Base-by-base conservation (phyloP, 2,888 invertebrate genomes). In the Megastigmus dorsalis region DNA sequence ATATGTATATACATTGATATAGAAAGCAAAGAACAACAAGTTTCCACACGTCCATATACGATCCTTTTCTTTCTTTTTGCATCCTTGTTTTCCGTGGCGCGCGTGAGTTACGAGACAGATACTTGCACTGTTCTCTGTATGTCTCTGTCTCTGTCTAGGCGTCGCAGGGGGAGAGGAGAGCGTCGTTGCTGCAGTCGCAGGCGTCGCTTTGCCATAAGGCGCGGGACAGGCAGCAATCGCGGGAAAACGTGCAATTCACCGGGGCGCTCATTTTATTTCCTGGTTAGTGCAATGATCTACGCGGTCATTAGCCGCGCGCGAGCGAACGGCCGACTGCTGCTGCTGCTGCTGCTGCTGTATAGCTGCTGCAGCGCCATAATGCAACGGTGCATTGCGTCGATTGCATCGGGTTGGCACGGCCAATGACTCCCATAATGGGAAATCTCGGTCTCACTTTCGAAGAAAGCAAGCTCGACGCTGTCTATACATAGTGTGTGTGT, bases 231-330 rank as follows among this genome's bases (percentile, higher is more conserved):
- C 20, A 75, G 82, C 79, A 81, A 82, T 82, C 82, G 79, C 83
- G 83, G 80, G 82, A 85, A 85, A 86, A 82, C 84, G 82, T 84
- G 84, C 84, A 84, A 85, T 84, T 84, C 82, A 76, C 80, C 67
- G 71, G 50, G 79, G 77, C 78, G 79, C 79, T 81, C 79, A 77
- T 82, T 84, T 82, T 81, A 82, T 85, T 86, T 86, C 86, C 86
- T 85, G 86, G 84, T 86, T 84, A 82, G 80, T 82, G 84, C 84
- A 85, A 85, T 80, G 81, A 83, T 83, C 82, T 77, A 78, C 78
- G 80, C 76, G 81, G 81, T 80, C 81, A 81, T 84, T 82, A 82
- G 82, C 82, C 80, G 76, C 75, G 74, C 75, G 74, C 69, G 43
- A 50, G 52, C 48, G 50, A n/a, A n/a, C n/a, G n/a, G n/a, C n/a